These are phyloP conservation scores for Drosophila stalkeri DNA, from an alignment of 2,888 invertebrate genomes.

Conservation along the genomic window DNA sequence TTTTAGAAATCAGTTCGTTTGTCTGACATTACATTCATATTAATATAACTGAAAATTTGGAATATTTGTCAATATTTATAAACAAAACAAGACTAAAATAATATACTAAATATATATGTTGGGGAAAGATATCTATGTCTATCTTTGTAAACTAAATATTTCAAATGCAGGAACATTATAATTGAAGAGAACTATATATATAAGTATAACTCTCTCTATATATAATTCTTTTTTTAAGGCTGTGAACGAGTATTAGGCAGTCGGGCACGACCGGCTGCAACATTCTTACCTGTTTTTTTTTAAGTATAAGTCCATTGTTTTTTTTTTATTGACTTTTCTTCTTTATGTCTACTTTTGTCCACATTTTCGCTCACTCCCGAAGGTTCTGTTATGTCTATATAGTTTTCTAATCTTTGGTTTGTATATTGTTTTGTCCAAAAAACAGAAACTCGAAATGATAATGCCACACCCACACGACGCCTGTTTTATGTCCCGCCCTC, in stretches of 20 bases:
- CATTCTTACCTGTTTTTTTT: slow-evolving; percentile 2
- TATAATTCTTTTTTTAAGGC: not conserved
- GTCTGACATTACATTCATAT: not conserved
- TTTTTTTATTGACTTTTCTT: slow-evolving; percentile 29
- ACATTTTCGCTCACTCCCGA: slow-evolving; percentile 15
- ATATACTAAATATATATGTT: not conserved
- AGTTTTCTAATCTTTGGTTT: slow-evolving; percentile 23
- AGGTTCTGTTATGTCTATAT: slow-evolving; percentile 43
- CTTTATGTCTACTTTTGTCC: slow-evolving; percentile 19
- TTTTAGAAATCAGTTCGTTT: not conserved
- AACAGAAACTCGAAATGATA: slow-evolving; percentile 10
- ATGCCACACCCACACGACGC: slow-evolving; percentile 38
- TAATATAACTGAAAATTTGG: not conserved
- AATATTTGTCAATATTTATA: not conserved
- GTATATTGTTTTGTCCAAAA: slow-evolving; percentile 48
- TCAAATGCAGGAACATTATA: not conserved
- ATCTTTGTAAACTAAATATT: too few species aligned
- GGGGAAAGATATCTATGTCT: too few species aligned
- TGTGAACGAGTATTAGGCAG: not conserved
- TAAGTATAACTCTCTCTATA: not conserved
- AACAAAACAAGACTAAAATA: too few species aligned
- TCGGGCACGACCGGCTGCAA: not conserved
- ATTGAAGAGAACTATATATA: too few species aligned
- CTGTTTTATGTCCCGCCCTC: slow-evolving; percentile 32
- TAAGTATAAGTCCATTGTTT: slow-evolving; percentile 31